Evolutionary conservation across 2,113 vertebrate genomes (phyloP).

Genomic region (Leucosticte australis): DNA sequence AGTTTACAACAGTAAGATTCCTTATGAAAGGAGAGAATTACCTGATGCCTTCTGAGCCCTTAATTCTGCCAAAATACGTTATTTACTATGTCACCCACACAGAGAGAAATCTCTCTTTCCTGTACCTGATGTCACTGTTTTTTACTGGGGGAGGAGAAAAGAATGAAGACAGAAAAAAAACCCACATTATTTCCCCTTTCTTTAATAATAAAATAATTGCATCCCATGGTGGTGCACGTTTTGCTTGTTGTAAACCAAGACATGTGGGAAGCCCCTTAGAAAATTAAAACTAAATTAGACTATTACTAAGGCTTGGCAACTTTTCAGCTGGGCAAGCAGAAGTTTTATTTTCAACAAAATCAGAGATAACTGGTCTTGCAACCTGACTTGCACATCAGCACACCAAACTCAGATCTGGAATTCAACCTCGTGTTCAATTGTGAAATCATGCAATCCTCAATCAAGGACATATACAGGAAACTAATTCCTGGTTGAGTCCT

Average conservation of each 20-base stretch:
- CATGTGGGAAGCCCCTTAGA: neutral
- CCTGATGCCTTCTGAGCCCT: neutral
- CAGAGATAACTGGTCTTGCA: neutral
- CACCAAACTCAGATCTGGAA: neutral
- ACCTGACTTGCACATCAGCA: neutral
- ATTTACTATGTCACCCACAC: neutral
- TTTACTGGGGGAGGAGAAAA: neutral
- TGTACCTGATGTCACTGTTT: neutral
- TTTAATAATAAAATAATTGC: neutral
- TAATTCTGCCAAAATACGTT: neutral
- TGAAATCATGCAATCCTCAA: neutral
- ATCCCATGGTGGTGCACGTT: neutral
- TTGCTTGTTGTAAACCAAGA: neutral
- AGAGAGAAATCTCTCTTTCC: neutral
- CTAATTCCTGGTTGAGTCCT: neutral
- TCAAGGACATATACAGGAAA: neutral
- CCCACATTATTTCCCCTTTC: neutral
- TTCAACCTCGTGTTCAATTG: neutral
- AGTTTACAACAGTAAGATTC: neutral
- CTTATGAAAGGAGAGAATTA: neutral
- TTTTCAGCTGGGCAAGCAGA: neutral
- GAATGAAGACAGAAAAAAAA: neutral
- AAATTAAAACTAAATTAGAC: neutral
- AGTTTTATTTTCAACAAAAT: neutral
- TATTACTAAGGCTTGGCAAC: neutral